A percentile compares a stretch with the other conserved stretches of the same genome.
These are phyloP conservation scores for Scomber scombrus DNA, from an alignment of 2,113 vertebrate species.

Conservation along the genomic window DNA sequence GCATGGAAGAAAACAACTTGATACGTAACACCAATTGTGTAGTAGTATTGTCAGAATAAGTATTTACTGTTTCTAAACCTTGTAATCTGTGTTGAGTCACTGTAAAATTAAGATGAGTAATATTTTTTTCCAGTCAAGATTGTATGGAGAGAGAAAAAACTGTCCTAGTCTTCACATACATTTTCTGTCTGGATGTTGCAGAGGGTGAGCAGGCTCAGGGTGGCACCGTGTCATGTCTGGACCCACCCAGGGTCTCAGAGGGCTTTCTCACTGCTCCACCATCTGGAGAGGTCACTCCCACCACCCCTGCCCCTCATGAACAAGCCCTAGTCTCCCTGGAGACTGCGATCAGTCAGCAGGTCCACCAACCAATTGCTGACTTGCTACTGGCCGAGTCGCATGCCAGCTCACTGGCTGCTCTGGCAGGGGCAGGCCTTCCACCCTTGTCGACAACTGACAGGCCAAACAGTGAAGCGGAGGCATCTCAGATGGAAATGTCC, in stretches of 20 bases:
- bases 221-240: slow-evolving; percentile 81
- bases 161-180: background rate
- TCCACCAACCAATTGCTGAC: slow-evolving; percentile 86
- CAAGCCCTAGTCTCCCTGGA: slow-evolving; percentile 89
- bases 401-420: slow-evolving; percentile 82
- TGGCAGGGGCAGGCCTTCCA: slow-evolving; percentile 87
- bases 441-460: slow-evolving; percentile 85
- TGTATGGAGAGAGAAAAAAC: background rate
- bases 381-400: slow-evolving; percentile 86
- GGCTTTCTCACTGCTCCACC: slow-evolving; percentile 91
- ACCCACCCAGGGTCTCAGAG: slow-evolving; percentile 87
- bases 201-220: slow-evolving; percentile 85
- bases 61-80: background rate
- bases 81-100: background rate
- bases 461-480: slow-evolving; percentile 88
- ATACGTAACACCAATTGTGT: background rate
- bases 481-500: slow-evolving; percentile 95
- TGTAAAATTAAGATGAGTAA: background rate
- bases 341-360: slow-evolving; percentile 88
- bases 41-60: background rate
- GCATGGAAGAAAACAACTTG: too few species aligned
- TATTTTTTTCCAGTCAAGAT: background rate
- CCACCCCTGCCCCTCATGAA: slow-evolving; percentile 86
- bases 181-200: slow-evolving; percentile 68
- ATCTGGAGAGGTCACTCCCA: slow-evolving; percentile 89